Evolutionary conservation across 2,888 invertebrate species (phyloP), one percentile per base, ranked within the genome.

Genomic region (Melinopterus prodromus): DNA sequence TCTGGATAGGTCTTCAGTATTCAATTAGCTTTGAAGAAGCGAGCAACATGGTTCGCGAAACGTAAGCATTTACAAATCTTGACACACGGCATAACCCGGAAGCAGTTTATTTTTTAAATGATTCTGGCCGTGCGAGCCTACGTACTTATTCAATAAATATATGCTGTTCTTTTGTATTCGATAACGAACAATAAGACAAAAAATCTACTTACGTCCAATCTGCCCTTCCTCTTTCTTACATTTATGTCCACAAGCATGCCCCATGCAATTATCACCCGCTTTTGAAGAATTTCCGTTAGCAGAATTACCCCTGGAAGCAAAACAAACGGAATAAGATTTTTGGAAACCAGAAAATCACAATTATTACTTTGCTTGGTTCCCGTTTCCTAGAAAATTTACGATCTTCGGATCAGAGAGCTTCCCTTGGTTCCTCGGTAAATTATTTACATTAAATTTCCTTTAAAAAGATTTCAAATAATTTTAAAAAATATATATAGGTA

Each of bases 131-230:
- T n/a, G n/a, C n/a, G n/a, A n/a, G n/a, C n/a, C n/a, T n/a, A n/a
- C n/a, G n/a, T n/a, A n/a, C n/a, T n/a, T n/a, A n/a, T n/a, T n/a
- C n/a, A n/a, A 26, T 26, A 26, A 26, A 26, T 26, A 26, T 26
- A 26, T 26, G 1, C 71, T 84, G 3, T 26, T 26, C 26, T 3
- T 2, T 26, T 26, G 2, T 26, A 26, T 26, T 79, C 84, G 85
- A 81, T 86, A 85, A 78, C 86, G 85, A 53, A 82, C 77, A 72
- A 85, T 85, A 84, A n/a, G 77, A 16, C 82, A 85, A 53, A 70
- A 16, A 14, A 16, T 6, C 7, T 69, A 38, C 69, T 80, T 77
- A 80, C 77, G 37, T 7, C 35, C 77, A 71, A 77, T 79, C 69
- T 78, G 80, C 37, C 77, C 78, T 26, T 82, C 83, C 12, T 84